These are phyloP conservation scores for Corythaixoides concolor DNA, from an alignment of 2,113 vertebrate genomes.

Conservation along the genomic window DNA sequence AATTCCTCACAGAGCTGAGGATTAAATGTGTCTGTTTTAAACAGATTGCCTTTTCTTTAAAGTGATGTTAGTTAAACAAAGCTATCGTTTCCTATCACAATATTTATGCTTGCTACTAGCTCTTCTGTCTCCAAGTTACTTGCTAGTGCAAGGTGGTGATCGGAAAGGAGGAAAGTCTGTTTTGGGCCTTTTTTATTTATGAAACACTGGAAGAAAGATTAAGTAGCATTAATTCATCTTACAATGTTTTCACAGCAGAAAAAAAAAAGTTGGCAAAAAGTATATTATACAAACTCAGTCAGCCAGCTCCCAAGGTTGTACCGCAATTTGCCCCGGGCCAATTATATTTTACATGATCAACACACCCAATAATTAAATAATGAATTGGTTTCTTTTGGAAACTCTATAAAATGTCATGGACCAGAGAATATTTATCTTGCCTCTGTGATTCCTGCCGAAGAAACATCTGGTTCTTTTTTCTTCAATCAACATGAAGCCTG, in stretches of 20 bases:
- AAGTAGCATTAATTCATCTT: conserved; percentile 66
- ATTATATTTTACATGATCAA: conserved; percentile 73
- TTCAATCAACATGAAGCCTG: conserved; percentile 75
- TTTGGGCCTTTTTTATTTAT: conserved; percentile 59
- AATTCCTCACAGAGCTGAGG: conserved; percentile 30
- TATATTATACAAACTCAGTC: conserved; percentile 41
- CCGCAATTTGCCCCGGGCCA: conserved; percentile 67
- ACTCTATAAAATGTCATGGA: conserved; percentile 64
- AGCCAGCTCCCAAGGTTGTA: conserved; percentile 56
- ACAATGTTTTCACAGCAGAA: conserved; percentile 58
- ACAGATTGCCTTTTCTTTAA: conserved; percentile 57
- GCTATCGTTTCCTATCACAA: conserved; percentile 61
- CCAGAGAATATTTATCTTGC: conserved; percentile 73
- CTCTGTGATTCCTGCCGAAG: conserved; percentile 64
- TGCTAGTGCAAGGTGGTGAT: conserved; percentile 52
- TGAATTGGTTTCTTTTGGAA: conserved; percentile 76
- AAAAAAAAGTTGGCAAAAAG: conserved; percentile 70
- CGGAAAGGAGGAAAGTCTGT: conserved; percentile 1
- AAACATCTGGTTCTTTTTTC: conserved; percentile 82
- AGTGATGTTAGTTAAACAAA: conserved; percentile 60
- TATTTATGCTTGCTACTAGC: conserved; percentile 65
- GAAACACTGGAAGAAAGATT: conserved; percentile 58
- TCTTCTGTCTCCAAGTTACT: conserved; percentile 39
- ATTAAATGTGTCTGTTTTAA: conserved; percentile 49
- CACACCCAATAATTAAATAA: conserved; percentile 76